phyloP scores from a whole-genome alignment of 2,113 vertebrate species.

The Lutjanus erythropterus region DNA sequence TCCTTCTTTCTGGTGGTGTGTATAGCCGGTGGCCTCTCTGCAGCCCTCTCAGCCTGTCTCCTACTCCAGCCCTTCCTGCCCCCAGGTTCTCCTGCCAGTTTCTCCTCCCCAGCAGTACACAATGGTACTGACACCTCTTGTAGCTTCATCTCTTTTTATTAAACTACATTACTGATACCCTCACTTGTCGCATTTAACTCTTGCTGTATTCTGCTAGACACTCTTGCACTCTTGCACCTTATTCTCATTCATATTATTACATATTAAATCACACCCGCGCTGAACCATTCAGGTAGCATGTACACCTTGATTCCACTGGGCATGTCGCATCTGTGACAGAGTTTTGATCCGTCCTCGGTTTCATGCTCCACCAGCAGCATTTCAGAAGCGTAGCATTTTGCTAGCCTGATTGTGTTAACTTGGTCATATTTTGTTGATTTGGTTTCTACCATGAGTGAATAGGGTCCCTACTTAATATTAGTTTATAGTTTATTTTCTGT shows the following conservation, averaged over 20 bases:
- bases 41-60: slow-evolving; percentile 94
- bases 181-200: slow-evolving; percentile 13
- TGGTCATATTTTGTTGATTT: no score
- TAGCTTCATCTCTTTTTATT: slow-evolving; percentile 48
- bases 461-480: no score
- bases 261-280: neutral
- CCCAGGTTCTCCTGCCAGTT: slow-evolving; percentile 99
- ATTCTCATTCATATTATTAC: slow-evolving; percentile 22
- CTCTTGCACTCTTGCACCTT: neutral
- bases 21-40: slow-evolving; percentile 87
- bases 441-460: no score
- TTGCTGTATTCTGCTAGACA: slow-evolving; percentile 14
- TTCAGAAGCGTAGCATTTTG: no score
- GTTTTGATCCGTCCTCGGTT: no score
- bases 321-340: no score
- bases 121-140: slow-evolving; percentile 90
- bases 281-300: neutral
- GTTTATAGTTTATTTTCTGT: no score
- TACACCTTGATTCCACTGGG: no score
- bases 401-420: no score
- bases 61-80: slow-evolving; percentile 97
- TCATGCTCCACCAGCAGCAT: no score
- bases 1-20: slow-evolving; percentile 41
- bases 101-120: slow-evolving; percentile 99
- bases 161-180: slow-evolving; percentile 40